Evolutionary conservation across 2,797 vertebrate species (phyloP), one percentile per base, ranked within the genome.

Genomic region (Alcedo atthis): DNA sequence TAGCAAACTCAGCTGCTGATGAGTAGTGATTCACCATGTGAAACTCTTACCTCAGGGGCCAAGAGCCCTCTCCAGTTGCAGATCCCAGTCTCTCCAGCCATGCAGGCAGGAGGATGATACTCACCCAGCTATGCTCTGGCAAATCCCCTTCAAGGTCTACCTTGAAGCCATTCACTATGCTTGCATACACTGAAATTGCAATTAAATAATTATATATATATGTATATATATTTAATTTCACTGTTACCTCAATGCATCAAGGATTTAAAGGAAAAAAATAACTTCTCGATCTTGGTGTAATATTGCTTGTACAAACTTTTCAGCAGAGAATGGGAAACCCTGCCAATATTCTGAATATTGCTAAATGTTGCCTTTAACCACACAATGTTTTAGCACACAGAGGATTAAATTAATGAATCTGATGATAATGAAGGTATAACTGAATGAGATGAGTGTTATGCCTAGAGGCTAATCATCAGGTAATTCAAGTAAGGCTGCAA

Each of bases 361-460:
- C 28, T 66, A 48, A 73, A 76, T 40, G 42, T 54, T 92, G 85
- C 75, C 61, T 71, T 90, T 71, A 92, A 68, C 75, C 12, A 24
- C 37, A 42, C 28, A 21, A 15, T 1, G 5, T 64, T 80, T 92
- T 87, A 91, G 76, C 62, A 37, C 53, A 48, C 15, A 18, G 59
- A 93, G 30, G 63, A 87, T 87, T 69, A 90, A 92, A 95, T 96
- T 94, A 95, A 95, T 94, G 94, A 91, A 68, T 92, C 69, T 90
- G 81, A 62, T 69, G 76, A 63, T 96, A 95, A 96, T 90, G 89
- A 95, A 96, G 81, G 92, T 92, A 46, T 74, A 93, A 93, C 68
- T 88, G 85, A 90, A 90, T 1, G 45, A 94, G 81, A 85, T 43
- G 87, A 91, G 46, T 7, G 1, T 33, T 87, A 74, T 67, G 43